A percentile compares a stretch with the other conserved stretches of the same genome.
Conservation (phyloP, 2,888 invertebrate genomes). For the Idaea straminata region DNA sequence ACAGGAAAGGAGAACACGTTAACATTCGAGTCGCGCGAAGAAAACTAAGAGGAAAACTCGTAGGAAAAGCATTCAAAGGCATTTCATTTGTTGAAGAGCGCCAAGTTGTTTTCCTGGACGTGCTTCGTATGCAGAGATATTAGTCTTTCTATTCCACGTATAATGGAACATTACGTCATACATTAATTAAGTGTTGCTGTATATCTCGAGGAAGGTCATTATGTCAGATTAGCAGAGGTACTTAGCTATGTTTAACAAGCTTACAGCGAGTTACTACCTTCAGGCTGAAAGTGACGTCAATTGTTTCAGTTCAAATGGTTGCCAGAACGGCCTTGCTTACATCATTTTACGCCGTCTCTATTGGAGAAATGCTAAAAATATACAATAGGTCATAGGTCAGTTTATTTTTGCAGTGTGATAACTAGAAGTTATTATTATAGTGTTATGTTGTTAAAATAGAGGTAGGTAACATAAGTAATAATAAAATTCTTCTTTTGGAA, state of each 20-base stretch:
- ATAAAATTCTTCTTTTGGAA: no score
- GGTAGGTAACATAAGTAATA: no score
- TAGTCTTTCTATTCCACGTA: background rate
- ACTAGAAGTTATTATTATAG: background rate
- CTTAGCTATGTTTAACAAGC: constrained; percentile 45
- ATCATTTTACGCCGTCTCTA: constrained; percentile 38
- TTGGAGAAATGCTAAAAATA: constrained; percentile 64
- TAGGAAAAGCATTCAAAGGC: constrained; percentile 43
- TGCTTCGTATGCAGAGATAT: background rate
- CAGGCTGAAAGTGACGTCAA: constrained; percentile 66
- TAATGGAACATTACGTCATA: background rate
- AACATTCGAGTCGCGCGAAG: constrained; percentile 33
- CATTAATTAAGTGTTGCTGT: constrained; percentile 30
- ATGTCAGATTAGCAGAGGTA: constrained; percentile 59
- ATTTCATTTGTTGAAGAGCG: constrained; percentile 38
- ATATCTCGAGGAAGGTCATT: constrained; percentile 40
- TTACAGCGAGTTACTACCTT: constrained; percentile 44
- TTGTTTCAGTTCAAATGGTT: constrained; percentile 72
- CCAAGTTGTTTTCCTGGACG: constrained; percentile 19
- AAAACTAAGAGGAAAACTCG: constrained; percentile 42
- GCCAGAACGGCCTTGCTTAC: constrained; percentile 57
- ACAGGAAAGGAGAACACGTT: constrained; percentile 29
- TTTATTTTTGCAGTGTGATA: constrained; percentile 29
- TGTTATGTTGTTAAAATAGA: no score
- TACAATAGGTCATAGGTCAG: constrained; percentile 71